A percentile compares a stretch with the other conserved stretches of the same genome.
Evolutionary conservation across 2,113 vertebrate species (phyloP).

Genomic region (Trogon surrucura): DNA sequence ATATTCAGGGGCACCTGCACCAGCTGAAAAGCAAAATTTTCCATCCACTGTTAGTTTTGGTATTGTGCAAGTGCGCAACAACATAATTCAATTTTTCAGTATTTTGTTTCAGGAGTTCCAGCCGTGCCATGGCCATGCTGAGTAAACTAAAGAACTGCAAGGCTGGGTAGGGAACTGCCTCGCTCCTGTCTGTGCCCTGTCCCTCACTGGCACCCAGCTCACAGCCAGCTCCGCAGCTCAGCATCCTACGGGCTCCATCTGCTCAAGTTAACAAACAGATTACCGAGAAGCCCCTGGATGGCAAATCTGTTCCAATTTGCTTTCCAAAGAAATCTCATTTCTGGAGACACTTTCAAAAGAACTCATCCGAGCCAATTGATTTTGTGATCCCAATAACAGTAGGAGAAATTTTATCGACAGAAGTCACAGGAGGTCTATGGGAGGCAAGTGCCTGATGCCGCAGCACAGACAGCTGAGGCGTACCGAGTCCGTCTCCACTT

Average conservation of each 20-base stretch:
- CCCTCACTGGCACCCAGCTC: not conserved
- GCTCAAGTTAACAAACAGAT: fast-evolving
- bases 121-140: not conserved
- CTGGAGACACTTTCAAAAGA: not conserved
- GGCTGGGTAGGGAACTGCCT: not conserved
- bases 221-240: not conserved
- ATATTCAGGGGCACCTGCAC: not conserved
- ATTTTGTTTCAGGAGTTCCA: not conserved
- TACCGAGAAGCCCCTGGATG: not conserved
- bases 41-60: not conserved
- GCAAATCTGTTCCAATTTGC: not conserved
- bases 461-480: not conserved
- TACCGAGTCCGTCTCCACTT: fast-evolving
- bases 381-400: not conserved
- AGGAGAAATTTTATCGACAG: not conserved
- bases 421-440: not conserved
- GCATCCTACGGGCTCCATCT: not conserved
- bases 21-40: not conserved
- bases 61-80: not conserved
- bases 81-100: not conserved
- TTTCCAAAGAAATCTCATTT: not conserved
- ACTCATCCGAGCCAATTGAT: not conserved
- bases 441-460: fast-evolving
- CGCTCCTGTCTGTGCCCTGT: not conserved
- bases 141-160: not conserved